These are phyloP conservation scores for Cottoperca gobio DNA, from an alignment of 2,797 vertebrate genomes.

Conservation along the genomic window DNA sequence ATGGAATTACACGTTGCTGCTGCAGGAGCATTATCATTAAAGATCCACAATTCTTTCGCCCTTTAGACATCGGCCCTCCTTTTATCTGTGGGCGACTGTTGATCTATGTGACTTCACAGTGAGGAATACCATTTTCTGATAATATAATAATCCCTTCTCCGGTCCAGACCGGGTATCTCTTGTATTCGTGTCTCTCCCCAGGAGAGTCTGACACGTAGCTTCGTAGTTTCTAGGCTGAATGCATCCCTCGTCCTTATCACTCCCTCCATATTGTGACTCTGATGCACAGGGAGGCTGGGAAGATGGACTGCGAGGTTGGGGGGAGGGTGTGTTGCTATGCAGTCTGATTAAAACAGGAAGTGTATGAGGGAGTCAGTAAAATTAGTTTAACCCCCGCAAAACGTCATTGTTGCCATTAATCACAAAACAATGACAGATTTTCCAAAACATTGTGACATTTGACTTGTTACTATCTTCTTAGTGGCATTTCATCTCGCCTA, in stretches of 20 bases:
- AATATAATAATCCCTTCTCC: constrained; percentile 66
- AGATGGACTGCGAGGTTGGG: constrained; percentile 25
- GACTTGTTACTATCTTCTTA: not conserved
- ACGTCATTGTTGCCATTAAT: constrained; percentile 3
- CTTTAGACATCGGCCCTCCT: constrained; percentile 51
- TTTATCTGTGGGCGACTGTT: constrained; percentile 60
- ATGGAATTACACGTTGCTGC: constrained; percentile 47
- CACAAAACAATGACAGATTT: not conserved
- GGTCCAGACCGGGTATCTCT: constrained; percentile 53
- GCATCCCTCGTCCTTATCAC: constrained; percentile 69
- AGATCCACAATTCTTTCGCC: constrained; percentile 48
- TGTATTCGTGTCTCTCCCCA: constrained; percentile 63
- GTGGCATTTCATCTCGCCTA: not conserved
- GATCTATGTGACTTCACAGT: constrained; percentile 63
- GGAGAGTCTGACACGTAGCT: constrained; percentile 61
- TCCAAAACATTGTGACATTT: not conserved
- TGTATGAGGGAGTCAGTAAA: constrained; percentile 28
- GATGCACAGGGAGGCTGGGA: constrained; percentile 22
- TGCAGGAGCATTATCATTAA: constrained; percentile 59
- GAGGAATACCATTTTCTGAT: constrained; percentile 77
- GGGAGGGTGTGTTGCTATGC: constrained; percentile 23
- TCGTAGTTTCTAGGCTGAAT: constrained; percentile 56
- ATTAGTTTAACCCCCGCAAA: constrained; percentile 23
- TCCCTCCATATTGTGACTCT: constrained; percentile 70
- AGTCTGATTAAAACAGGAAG: constrained; percentile 61